Conservation (phyloP, 2,888 invertebrate genomes). For the Octodonta nipae region DNA sequence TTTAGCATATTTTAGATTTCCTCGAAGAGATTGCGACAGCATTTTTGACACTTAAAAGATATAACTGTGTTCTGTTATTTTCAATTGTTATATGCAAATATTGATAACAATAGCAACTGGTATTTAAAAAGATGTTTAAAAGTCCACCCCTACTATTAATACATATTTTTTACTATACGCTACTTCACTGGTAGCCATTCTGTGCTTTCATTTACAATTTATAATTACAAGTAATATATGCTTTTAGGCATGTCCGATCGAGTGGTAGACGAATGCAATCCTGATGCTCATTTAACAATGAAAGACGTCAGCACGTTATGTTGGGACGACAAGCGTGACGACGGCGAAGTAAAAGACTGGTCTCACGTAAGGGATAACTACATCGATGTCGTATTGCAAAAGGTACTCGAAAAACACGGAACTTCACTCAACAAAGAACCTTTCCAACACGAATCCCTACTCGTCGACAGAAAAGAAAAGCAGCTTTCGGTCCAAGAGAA, state of each 20-base stretch:
- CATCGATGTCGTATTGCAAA: conserved; percentile 70
- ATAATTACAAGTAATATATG: neutral
- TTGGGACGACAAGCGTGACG: conserved; percentile 81
- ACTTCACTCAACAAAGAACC: conserved; percentile 65
- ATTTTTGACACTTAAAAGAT: no score
- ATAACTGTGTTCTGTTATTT: no score
- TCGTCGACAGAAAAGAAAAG: conserved; percentile 89
- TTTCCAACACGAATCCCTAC: conserved; percentile 87
- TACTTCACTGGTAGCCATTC: no score
- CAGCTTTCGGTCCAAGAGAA: conserved; percentile 89
- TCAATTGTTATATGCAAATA: no score
- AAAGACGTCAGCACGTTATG: conserved; percentile 82
- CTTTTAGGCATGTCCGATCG: conserved; percentile 71
- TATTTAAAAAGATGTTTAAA: no score
- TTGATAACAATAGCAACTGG: no score
- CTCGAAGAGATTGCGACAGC: no score
- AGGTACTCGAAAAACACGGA: conserved; percentile 50
- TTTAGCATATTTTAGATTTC: no score
- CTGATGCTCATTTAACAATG: conserved; percentile 81
- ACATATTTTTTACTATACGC: no score
- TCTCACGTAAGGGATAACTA: conserved; percentile 58
- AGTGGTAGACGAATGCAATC: conserved; percentile 95
- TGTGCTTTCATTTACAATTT: no score
- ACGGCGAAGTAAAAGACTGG: conserved; percentile 64
- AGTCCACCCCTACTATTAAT: no score